phyloP scores from a whole-genome alignment of 92 coral and sea anemone species.

The Pocillopora meandrina region DNA sequence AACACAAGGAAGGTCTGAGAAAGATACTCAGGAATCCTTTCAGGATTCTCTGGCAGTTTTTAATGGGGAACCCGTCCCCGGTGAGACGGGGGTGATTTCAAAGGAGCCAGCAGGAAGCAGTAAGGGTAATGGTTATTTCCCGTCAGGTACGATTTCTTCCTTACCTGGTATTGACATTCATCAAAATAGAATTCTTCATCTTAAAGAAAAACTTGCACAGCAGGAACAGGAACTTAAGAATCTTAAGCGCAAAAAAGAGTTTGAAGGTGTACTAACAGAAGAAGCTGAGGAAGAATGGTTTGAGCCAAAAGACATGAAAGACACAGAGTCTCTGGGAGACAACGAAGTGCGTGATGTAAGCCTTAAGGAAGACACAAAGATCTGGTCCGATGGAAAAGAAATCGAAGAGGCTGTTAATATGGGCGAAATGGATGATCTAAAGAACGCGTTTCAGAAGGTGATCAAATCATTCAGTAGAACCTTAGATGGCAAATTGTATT shows the following conservation, averaged over 20 bases:
- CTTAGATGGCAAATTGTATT: not conserved
- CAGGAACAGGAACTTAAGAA: slow-evolving; percentile 22
- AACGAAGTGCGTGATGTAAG: not conserved
- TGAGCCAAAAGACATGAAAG: not conserved
- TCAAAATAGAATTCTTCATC: slow-evolving; percentile 10
- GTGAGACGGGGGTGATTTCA: not conserved
- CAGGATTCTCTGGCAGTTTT: too few species aligned
- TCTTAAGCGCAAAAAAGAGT: slow-evolving; percentile 5
- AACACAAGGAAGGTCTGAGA: too few species aligned
- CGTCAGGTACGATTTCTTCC: not conserved
- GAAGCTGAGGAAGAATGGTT: not conserved
- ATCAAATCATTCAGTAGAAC: slow-evolving; percentile 17
- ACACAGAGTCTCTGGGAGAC: not conserved
- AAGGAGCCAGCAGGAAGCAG: not conserved
- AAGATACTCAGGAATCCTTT: too few species aligned
- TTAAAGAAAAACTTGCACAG: slow-evolving; percentile 16
- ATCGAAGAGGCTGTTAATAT: not conserved
- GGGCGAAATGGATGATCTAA: slow-evolving; percentile 16
- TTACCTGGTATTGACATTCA: not conserved
- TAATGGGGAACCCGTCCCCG: not conserved
- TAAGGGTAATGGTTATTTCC: not conserved
- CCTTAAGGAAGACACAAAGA: not conserved
- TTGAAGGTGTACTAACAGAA: not conserved
- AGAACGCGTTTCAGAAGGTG: not conserved
- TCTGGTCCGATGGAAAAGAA: not conserved